A percentile compares a stretch with the other conserved stretches of the same genome.
phyloP scores from a whole-genome alignment of 2,797 vertebrate genomes.

The Poliocrania exsul region DNA sequence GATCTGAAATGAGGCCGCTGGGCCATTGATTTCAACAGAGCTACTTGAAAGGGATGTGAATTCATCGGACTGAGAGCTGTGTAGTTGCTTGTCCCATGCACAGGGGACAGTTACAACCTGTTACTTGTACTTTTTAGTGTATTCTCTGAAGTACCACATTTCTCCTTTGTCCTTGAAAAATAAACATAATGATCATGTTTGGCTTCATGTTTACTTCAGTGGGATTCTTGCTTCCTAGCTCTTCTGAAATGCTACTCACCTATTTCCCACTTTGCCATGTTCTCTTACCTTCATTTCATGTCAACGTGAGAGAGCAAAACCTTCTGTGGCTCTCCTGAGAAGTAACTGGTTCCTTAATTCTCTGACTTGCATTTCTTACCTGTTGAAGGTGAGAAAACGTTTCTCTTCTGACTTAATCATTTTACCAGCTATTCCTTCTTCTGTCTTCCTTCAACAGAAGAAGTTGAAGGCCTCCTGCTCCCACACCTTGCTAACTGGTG shows the following conservation, averaged over 20 bases:
- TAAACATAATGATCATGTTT: background rate
- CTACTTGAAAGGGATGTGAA: background rate
- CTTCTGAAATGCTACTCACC: background rate
- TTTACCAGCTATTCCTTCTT: background rate
- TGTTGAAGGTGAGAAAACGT: background rate
- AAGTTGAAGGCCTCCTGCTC: background rate
- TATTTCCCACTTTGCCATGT: background rate
- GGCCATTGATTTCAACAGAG: background rate
- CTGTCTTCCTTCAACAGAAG: background rate
- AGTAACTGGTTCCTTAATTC: background rate
- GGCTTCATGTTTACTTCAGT: background rate
- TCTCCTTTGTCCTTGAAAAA: background rate
- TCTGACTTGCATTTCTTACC: background rate
- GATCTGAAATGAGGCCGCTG: background rate
- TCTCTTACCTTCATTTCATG: background rate
- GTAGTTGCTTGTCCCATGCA: rapidly evolving
- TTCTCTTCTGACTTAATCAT: background rate
- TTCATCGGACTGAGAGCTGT: background rate
- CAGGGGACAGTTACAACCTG: background rate
- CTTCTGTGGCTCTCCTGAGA: background rate
- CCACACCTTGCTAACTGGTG: background rate
- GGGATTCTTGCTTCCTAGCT: background rate
- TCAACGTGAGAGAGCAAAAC: background rate
- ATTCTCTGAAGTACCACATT: background rate
- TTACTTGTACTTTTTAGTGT: background rate